These are phyloP conservation scores for Pipra filicauda DNA, from an alignment of 2,113 vertebrate genomes.

Conservation along the genomic window DNA sequence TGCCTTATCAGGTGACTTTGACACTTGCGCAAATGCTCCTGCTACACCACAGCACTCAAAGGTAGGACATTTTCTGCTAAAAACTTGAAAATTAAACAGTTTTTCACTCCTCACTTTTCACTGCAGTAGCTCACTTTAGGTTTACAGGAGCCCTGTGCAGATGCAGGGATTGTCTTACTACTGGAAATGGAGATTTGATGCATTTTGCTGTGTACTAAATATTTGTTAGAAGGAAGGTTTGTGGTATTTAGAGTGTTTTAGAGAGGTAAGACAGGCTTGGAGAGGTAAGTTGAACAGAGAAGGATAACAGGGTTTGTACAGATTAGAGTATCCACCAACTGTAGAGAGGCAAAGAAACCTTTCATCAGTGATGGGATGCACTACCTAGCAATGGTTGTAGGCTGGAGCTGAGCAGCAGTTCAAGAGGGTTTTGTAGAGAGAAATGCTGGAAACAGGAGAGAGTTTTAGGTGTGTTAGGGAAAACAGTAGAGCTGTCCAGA, in stretches of 20 bases:
- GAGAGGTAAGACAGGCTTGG: background rate
- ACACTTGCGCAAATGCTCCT: conserved; percentile 36
- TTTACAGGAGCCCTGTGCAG: background rate
- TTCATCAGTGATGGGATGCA: accelerated
- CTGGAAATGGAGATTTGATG: background rate
- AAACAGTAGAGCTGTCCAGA: background rate
- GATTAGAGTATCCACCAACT: background rate
- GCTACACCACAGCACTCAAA: conserved; percentile 44
- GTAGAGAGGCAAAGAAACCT: background rate
- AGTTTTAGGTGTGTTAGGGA: background rate
- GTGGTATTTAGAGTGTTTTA: background rate
- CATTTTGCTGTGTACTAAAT: background rate
- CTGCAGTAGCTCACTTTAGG: background rate
- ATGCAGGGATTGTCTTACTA: background rate
- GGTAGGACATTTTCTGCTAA: conserved; percentile 51
- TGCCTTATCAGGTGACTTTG: conserved; percentile 69
- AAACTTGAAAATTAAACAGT: background rate
- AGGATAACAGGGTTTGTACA: background rate
- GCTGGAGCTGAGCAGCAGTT: background rate
- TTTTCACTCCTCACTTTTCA: background rate
- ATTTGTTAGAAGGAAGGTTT: background rate
- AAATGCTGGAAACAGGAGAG: background rate
- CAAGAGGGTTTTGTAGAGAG: background rate
- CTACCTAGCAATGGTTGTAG: background rate
- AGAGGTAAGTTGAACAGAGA: background rate